Percentiles rank a stretch among this genome's conserved stretches.
phyloP scores from a whole-genome alignment of 2,888 invertebrate species.

The Empis livida region DNA sequence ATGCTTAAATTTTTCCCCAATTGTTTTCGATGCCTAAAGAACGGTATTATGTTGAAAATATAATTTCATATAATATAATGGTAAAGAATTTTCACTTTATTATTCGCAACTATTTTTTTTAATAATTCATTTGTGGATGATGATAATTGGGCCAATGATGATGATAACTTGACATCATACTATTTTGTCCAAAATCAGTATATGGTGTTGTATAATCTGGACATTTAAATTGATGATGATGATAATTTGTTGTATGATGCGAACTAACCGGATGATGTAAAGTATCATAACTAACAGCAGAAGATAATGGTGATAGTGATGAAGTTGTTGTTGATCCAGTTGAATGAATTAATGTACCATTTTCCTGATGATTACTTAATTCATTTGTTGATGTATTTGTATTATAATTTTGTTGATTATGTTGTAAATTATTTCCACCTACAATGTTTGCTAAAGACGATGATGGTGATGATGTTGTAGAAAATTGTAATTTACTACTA shows the following conservation, averaged over 20 bases:
- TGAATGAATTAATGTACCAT: not conserved
- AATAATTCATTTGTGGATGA: constrained; percentile 9
- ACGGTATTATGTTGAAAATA: too few species aligned
- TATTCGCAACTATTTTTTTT: too few species aligned
- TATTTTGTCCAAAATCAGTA: constrained; percentile 12
- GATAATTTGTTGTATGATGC: not conserved
- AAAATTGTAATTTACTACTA: not conserved
- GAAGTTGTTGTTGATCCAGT: not conserved
- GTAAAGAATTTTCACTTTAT: too few species aligned
- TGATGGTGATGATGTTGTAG: not conserved
- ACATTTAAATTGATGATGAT: constrained; percentile 1
- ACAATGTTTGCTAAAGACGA: too few species aligned
- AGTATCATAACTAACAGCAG: too few species aligned
- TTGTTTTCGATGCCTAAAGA: too few species aligned
- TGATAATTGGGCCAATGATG: constrained; percentile 7
- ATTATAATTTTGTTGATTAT: not conserved
- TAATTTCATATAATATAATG: too few species aligned
- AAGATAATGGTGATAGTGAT: not conserved
- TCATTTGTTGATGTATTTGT: not conserved
- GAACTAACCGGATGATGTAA: too few species aligned
- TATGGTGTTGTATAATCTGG: constrained; percentile 6
- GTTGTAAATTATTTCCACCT: not conserved
- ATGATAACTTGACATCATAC: constrained; percentile 8
- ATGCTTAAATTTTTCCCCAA: too few species aligned
- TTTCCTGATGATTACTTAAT: not conserved